Percentiles rank a stretch among this genome's conserved stretches.
phyloP scores from a whole-genome alignment of 2,888 invertebrate genomes.

The Emmelina monodactyla region DNA sequence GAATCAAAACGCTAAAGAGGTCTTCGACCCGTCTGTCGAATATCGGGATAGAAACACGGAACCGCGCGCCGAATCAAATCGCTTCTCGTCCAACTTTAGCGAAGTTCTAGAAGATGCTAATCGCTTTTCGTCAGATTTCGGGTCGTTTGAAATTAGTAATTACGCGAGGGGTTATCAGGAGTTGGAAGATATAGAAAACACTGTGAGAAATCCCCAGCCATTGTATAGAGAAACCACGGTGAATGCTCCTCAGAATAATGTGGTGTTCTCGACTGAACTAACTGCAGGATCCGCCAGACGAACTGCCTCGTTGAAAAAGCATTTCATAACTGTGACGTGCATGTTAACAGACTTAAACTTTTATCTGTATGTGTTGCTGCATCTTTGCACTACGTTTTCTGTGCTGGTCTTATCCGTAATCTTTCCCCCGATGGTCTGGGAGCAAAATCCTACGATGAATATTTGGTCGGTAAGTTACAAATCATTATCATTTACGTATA shows the following conservation, averaged over 20 bases:
- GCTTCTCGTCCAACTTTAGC: constrained; percentile 32
- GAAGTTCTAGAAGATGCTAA: constrained; percentile 16
- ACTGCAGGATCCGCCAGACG: constrained; percentile 46
- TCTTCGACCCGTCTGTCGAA: constrained; percentile 41
- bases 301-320: constrained; percentile 50
- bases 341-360: constrained; percentile 56
- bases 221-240: constrained; percentile 64
- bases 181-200: constrained; percentile 46
- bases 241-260: constrained; percentile 38
- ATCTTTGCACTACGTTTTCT: constrained; percentile 62
- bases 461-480: constrained; percentile 45
- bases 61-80: constrained; percentile 34
- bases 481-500: too few relatives aligned
- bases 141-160: constrained; percentile 32
- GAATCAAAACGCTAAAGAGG: constrained; percentile 40
- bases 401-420: constrained; percentile 55
- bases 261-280: constrained; percentile 42
- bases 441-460: constrained; percentile 41
- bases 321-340: constrained; percentile 45
- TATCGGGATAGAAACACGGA: constrained; percentile 28
- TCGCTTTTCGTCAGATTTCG: constrained; percentile 43
- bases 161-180: constrained; percentile 44
- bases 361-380: constrained; percentile 62
- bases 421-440: constrained; percentile 62
- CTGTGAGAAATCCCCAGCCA: constrained; percentile 48